Conservation (phyloP, 2,888 invertebrate genomes). For the Eupithecia exiguata region DNA sequence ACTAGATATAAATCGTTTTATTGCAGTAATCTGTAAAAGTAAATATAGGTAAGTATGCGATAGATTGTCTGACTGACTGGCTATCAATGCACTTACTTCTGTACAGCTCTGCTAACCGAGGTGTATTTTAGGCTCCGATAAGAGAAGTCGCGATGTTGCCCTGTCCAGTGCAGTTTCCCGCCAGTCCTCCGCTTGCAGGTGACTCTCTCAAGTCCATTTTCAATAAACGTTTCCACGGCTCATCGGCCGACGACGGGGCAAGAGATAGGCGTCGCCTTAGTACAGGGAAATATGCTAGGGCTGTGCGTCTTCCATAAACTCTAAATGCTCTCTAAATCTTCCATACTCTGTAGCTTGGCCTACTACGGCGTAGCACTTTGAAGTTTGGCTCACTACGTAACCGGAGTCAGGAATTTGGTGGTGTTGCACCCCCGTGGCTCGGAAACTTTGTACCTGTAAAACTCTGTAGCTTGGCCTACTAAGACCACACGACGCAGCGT, state of each 20-base stretch:
- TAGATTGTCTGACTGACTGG: conserved; percentile 6
- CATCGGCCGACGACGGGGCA: not conserved
- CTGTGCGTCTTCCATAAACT: not conserved
- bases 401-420: no score
- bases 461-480: no score
- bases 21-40: conserved; percentile 5
- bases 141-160: not conserved
- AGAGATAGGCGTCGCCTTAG: not conserved
- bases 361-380: not conserved
- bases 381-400: not conserved
- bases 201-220: no score
- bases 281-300: not conserved
- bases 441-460: no score
- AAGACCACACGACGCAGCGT: no score
- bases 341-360: no score
- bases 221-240: no score
- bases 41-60: not conserved
- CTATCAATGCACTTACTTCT: not conserved
- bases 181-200: no score
- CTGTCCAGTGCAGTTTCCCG: no score
- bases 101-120: not conserved
- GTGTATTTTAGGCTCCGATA: not conserved
- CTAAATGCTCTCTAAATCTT: not conserved
- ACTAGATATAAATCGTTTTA: conserved; percentile 14
- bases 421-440: no score